phyloP scores from a whole-genome alignment of 2,797 vertebrate genomes.

The Telmatherina bonti region DNA sequence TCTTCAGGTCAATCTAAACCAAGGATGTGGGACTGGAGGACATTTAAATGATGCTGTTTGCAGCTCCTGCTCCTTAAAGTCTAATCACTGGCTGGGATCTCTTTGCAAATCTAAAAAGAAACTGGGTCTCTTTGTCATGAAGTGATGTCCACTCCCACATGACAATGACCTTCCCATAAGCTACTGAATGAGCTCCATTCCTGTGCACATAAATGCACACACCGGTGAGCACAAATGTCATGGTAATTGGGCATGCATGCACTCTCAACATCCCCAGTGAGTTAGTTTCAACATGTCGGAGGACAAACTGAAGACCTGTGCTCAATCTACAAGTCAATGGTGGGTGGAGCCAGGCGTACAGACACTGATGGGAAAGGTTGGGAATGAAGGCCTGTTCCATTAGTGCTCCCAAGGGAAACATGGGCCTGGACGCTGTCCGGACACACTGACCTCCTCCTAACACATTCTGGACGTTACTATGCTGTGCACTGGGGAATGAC shows the following conservation, averaged over 20 bases:
- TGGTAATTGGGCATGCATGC: conserved; percentile 49
- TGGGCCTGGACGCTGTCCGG: conserved; percentile 56
- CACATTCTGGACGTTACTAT: conserved; percentile 55
- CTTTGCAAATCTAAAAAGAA: conserved; percentile 22
- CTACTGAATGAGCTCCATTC: conserved; percentile 31
- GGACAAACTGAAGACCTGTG: conserved; percentile 54
- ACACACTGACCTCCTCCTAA: conserved; percentile 59
- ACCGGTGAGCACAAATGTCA: conserved; percentile 42
- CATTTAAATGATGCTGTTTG: conserved; percentile 23
- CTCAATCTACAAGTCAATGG: conserved; percentile 67
- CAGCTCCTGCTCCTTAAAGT: conserved; percentile 14
- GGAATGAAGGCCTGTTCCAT: conserved; percentile 71
- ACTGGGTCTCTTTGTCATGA: conserved; percentile 23
- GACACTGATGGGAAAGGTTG: conserved; percentile 64
- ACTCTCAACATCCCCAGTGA: conserved; percentile 42
- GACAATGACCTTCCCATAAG: conserved; percentile 58
- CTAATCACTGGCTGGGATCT: conserved; percentile 34
- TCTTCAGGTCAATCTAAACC: conserved; percentile 58
- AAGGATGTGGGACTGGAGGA: conserved; percentile 54
- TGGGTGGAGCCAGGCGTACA: conserved; percentile 50
- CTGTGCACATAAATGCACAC: conserved; percentile 26
- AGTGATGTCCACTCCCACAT: conserved; percentile 37
- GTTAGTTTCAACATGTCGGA: conserved; percentile 55
- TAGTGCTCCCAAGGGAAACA: conserved; percentile 63
- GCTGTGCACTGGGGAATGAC: conserved; percentile 37